Percentiles rank a stretch among this genome's conserved stretches.
These are phyloP conservation scores for Lasioglossum pauxillum DNA, from an alignment of 2,888 invertebrate species.

Conservation along the genomic window DNA sequence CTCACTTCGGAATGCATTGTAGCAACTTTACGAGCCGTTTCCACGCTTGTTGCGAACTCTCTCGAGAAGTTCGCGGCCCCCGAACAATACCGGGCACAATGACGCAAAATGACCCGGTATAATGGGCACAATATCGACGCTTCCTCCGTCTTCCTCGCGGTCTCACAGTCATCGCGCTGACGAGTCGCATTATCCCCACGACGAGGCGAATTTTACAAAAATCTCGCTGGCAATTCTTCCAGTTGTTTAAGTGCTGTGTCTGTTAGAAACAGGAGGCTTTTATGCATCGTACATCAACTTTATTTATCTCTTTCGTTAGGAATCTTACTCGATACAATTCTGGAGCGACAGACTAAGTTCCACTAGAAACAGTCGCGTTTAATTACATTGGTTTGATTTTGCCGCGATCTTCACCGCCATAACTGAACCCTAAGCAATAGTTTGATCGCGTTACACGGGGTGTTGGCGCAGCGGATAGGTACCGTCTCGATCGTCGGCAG, in stretches of 20 bases:
- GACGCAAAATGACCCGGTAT: constrained; percentile 62
- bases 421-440: background rate
- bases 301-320: too few species aligned
- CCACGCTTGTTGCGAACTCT: constrained; percentile 54
- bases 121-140: constrained; percentile 44
- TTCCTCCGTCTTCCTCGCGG: background rate
- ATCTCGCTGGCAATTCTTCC: background rate
- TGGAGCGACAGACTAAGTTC: too few species aligned
- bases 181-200: background rate
- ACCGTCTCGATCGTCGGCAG: background rate
- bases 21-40: constrained; percentile 43
- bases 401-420: too few species aligned
- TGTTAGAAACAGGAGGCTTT: too few species aligned
- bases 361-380: too few species aligned
- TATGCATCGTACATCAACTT: too few species aligned
- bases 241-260: too few species aligned
- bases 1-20: constrained; percentile 52
- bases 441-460: background rate
- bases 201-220: background rate
- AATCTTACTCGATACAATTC: too few species aligned
- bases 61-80: constrained; percentile 34
- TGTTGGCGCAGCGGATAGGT: background rate
- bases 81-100: constrained; percentile 52
- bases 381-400: too few species aligned
- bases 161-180: background rate